Evolutionary conservation across 2,113 vertebrate species (phyloP).

Genomic region (Otis tarda): DNA sequence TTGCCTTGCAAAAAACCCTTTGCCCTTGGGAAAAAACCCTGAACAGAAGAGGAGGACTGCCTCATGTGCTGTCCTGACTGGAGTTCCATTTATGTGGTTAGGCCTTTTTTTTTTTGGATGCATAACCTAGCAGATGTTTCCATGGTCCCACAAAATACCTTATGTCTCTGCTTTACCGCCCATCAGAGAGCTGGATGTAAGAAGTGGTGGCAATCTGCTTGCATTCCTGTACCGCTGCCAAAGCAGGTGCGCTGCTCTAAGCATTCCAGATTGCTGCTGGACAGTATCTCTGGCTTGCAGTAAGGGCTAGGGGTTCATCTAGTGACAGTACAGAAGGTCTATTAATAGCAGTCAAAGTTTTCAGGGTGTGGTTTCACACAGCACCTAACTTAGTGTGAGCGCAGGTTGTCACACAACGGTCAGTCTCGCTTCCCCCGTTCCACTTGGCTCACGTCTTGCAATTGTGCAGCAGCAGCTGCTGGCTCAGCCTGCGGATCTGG

Average conservation of each 20-base stretch:
- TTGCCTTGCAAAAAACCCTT: too few relatives aligned
- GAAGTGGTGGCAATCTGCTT: background rate
- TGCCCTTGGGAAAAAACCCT: too few relatives aligned
- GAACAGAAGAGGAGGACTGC: background rate
- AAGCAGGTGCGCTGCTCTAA: background rate
- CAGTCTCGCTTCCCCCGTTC: accelerated
- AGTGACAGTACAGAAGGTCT: background rate
- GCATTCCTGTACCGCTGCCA: background rate
- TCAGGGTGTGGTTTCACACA: background rate
- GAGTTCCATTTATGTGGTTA: background rate
- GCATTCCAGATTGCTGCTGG: background rate
- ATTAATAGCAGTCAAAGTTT: background rate
- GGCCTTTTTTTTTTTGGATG: background rate
- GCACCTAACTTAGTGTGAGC: accelerated
- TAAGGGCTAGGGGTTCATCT: background rate
- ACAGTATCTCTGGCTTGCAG: background rate
- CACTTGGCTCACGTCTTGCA: background rate
- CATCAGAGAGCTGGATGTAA: background rate
- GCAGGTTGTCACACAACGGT: background rate
- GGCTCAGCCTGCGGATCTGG: background rate
- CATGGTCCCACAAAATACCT: background rate
- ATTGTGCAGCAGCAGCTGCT: background rate
- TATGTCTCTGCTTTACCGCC: background rate
- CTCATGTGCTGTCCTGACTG: background rate
- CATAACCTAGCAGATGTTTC: background rate